Evolutionary conservation across 1,140 invertebrate genomes (phyloP).

Genomic region (Camponotus vicinus): DNA sequence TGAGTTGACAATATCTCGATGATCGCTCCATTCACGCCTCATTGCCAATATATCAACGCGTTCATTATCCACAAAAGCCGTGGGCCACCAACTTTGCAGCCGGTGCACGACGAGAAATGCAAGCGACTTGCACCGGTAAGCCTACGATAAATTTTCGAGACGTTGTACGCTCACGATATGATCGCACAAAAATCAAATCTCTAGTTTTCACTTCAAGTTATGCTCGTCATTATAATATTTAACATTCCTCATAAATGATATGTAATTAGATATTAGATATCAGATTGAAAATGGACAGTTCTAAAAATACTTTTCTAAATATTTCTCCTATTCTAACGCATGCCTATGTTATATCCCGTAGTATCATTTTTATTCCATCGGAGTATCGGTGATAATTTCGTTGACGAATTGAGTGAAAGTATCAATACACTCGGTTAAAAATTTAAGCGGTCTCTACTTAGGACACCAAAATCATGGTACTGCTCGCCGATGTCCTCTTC

Average conservation of each 20-base stretch:
- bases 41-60: conserved; percentile 45
- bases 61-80: conserved; percentile 26
- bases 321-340: not conserved
- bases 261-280: not conserved
- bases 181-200: not conserved
- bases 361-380: conserved; percentile 9
- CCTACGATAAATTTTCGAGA: conserved; percentile 65
- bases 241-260: not conserved
- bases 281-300: not conserved
- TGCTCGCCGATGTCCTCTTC: conserved; percentile 52
- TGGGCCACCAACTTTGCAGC: conserved; percentile 53
- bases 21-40: conserved; percentile 47
- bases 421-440: conserved; percentile 28
- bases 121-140: conserved; percentile 39
- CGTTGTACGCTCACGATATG: conserved; percentile 2
- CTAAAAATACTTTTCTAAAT: too few species aligned
- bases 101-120: conserved; percentile 56
- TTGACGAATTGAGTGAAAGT: conserved; percentile 35
- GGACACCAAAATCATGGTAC: conserved; percentile 29
- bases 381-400: conserved; percentile 28
- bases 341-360: too few species aligned
- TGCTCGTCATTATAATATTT: too few species aligned
- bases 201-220: too few species aligned
- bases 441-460: conserved; percentile 44
- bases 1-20: conserved; percentile 17